Evolutionary conservation across 2,888 invertebrate species (phyloP).

Genomic region (Cotesia congregata): DNA sequence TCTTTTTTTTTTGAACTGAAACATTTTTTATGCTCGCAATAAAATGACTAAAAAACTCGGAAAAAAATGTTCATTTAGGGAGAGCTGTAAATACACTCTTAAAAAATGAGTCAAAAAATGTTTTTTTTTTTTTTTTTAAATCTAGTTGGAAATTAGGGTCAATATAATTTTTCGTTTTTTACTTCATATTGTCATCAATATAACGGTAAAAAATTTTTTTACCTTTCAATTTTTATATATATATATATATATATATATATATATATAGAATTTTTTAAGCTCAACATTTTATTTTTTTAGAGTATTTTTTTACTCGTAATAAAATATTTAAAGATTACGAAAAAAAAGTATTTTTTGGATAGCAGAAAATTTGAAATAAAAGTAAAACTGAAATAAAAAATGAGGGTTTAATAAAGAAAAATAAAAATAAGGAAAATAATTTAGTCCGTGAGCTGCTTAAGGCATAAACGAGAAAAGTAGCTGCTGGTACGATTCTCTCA

Average conservation of each 20-base stretch:
- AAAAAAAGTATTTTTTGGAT: not conserved
- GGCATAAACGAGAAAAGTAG: slow-evolving; percentile 7
- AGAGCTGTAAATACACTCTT: not conserved
- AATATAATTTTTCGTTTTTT: not conserved
- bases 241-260: not conserved
- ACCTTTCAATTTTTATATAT: not conserved
- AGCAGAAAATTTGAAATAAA: not conserved
- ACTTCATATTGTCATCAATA: not conserved
- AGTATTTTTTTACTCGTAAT: not conserved
- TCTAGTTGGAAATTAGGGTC: not conserved
- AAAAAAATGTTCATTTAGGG: not conserved
- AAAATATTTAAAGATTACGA: not conserved
- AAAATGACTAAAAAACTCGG: not conserved
- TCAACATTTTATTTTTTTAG: not conserved
- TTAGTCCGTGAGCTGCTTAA: not conserved
- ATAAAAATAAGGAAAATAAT: not conserved
- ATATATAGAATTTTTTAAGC: not conserved
- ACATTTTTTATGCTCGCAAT: not conserved
- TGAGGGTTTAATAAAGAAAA: not conserved
- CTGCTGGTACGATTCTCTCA: slow-evolving; percentile 60
- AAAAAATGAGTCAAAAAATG: not conserved
- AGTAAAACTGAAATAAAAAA: not conserved
- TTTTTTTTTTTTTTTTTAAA: not conserved
- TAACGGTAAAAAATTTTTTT: slow-evolving; percentile 1
- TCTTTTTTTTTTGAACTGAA: not conserved